Conservation (phyloP, 2,797 vertebrate species). For the Oreochromis grahami region DNA sequence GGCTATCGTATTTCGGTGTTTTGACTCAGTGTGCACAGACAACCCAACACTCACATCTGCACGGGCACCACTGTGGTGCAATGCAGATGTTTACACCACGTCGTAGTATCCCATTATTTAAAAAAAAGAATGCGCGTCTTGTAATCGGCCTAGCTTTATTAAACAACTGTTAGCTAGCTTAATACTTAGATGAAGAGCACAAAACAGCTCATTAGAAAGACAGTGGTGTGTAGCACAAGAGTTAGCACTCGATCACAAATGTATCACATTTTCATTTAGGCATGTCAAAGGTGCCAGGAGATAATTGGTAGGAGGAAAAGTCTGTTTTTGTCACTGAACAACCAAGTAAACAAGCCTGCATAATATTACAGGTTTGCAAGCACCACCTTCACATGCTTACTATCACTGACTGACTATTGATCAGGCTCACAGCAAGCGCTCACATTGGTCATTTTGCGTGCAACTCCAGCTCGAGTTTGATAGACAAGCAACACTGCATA, state of each 20-base stretch:
- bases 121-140: background rate
- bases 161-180: background rate
- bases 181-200: background rate
- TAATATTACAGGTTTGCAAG: background rate
- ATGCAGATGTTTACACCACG: slow-evolving; percentile 70
- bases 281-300: background rate
- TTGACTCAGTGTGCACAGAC: slow-evolving; percentile 48
- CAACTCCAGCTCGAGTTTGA: background rate
- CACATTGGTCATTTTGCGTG: background rate
- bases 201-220: background rate
- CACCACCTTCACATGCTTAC: background rate
- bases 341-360: slow-evolving; percentile 15
- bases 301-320: background rate
- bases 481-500: background rate
- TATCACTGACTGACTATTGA: slow-evolving; percentile 5
- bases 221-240: background rate
- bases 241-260: background rate
- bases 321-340: background rate
- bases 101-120: background rate
- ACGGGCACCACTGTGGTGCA: slow-evolving; percentile 57
- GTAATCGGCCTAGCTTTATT: background rate
- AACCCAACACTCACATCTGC: slow-evolving; percentile 59
- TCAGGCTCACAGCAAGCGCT: slow-evolving; percentile 4
- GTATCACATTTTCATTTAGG: slow-evolving; percentile 2
- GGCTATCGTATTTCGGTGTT: slow-evolving; percentile 64